Evolutionary conservation across 1,140 invertebrate species (phyloP), one percentile per base, ranked within the genome.

Genomic region (Hestina assimilis): DNA sequence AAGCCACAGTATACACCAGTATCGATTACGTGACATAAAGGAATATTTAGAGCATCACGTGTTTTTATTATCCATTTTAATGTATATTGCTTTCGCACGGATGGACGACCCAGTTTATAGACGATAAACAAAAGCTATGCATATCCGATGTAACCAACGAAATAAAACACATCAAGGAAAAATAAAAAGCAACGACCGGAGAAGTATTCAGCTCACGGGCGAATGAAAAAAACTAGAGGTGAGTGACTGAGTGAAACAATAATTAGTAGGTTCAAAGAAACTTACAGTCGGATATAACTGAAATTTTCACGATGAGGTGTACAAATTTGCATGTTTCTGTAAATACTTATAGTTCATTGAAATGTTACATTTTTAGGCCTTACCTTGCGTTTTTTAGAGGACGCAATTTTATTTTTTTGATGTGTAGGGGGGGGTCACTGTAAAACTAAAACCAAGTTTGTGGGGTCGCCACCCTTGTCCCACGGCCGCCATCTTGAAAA

Each of bases 111-210:
- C 24, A 64, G 40, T 67, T 75, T 63, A 66, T 57, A 38, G 63
- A 41, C 48, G 63, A 79, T 72, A 76, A 76, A 72, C 64, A 66
- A 66, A 53, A 47, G 26, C 19, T 46, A 29, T 45, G 12, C 42
- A 50, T 33, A 54, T 64, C 42, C 42, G 41, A 61, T 50, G 17
- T 21, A 53, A 54, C 35, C 11, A 51, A 26, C 33, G 14, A 1
- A 38, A 6, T 7, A 35, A 14, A 26, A 21, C 29, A 38, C 26
- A 38, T 21, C 11, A 12, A 40, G 19, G 41, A 55, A 57, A 46
- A 50, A 48, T 43, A 21, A 57, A 48, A 21, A 57, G 53, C 53
- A 40, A 47, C 21, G 50, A 54, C 51, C 35, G 45, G 38, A 33
- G 12, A 14, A 26, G 45, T 40, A 48, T 48, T 33, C 41, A 11